Base-by-base conservation (phyloP, 2,797 vertebrate species). In the Crenuchus spilurus region DNA sequence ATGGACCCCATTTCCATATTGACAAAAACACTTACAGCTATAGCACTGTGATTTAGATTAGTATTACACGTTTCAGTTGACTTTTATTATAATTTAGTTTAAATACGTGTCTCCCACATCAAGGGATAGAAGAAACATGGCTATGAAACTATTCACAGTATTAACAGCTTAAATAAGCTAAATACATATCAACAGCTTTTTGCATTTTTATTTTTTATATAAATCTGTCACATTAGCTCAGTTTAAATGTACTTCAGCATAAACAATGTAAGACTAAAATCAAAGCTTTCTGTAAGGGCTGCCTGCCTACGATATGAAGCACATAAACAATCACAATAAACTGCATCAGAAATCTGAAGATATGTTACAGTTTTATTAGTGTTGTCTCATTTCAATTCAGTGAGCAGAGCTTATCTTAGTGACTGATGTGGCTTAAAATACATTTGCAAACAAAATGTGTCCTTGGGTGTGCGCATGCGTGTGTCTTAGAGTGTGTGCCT, bases 1-100 rank as follows among this genome's bases (percentile, higher is more conserved):
- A 74, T 46, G 35, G 37, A 60, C 44, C 24, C 61, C 24, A 63
- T 79, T 75, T 79, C 57, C 68, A 74, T 70, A 74, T 58, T 68
- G 70, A 76, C 73, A 78, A 49, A 74, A 75, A 72, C 70, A 76
- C 44, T 70, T 49, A 7, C 4, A 65, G 60, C 46, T 51, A 39
- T 2, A 61, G 26, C 26, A 70, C 62, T 65, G 31, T 54, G 64
- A 72, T 65, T 76, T 73, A 26, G 24, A 65, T 6, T 20, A 75
- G 16, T n/a, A 35, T 20, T 33, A 13, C 60, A 64, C 18, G 28
- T 58, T 42, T 62, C 0, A 20, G 44, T 16, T 18, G 16, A 57
- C 57, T 48, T 35, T 39, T 52, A 18, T 46, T 30, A 31, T 31
- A 41, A 35, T 39, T 62, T 52, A 6, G 6, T 13, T 10, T 26